Conservation (phyloP, 2,797 vertebrate genomes). For the Gymnoscopelus microlampas region DNA sequence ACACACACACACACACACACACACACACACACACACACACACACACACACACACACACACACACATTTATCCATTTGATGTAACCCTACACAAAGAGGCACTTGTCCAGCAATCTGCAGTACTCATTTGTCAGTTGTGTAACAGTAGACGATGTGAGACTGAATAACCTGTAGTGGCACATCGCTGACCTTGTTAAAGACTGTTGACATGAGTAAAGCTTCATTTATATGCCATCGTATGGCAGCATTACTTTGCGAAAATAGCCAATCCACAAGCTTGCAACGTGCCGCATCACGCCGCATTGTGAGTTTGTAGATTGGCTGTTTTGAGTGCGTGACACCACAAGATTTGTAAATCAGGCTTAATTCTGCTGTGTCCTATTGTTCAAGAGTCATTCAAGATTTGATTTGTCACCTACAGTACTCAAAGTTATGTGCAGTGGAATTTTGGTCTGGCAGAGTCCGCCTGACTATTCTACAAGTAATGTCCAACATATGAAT, state of each 20-base stretch:
- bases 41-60: constrained; percentile 37
- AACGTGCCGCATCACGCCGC: too few species aligned
- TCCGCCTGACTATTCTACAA: too few species aligned
- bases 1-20: constrained; percentile 12
- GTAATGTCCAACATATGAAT: too few species aligned
- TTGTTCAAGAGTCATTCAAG: too few species aligned
- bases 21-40: constrained; percentile 19
- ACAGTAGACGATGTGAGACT: constrained; percentile 57
- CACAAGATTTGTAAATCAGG: too few species aligned
- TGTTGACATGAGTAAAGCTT: constrained; percentile 59
- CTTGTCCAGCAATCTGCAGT: constrained; percentile 60
- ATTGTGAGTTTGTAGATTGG: constrained; percentile 17
- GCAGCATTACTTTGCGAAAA: too few species aligned
- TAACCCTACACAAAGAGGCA: constrained; percentile 67
- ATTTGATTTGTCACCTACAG: too few species aligned
- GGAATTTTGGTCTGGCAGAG: too few species aligned
- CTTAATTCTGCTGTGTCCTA: too few species aligned
- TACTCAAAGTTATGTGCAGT: too few species aligned
- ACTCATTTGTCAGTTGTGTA: constrained; percentile 73
- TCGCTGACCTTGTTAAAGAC: constrained; percentile 61
- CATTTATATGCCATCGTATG: neutral
- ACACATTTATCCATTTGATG: constrained; percentile 62
- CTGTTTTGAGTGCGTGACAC: too few species aligned
- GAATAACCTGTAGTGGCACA: constrained; percentile 61
- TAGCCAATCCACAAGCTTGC: too few species aligned